Conservation (phyloP, 1,140 invertebrate genomes). For the Hydropsyche tenuis region DNA sequence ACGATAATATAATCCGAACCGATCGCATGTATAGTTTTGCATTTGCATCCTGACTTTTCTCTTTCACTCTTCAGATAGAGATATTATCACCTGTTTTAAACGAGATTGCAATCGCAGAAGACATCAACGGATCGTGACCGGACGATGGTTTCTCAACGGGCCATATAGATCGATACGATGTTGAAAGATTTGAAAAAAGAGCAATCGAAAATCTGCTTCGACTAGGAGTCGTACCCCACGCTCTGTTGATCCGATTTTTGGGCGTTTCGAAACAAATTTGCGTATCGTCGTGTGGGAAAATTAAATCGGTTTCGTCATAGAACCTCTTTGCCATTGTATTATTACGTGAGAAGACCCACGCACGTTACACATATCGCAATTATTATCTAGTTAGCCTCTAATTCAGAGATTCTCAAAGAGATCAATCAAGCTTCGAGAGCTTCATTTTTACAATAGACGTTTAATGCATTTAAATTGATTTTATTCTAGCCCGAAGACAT, state of each 20-base stretch:
- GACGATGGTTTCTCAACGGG: neutral
- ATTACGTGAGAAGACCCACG: neutral
- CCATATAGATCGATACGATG: neutral
- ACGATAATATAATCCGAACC: neutral
- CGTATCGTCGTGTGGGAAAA: constrained; percentile 23
- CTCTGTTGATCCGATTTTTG: neutral
- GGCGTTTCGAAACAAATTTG: constrained; percentile 19
- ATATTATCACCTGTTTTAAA: constrained; percentile 15
- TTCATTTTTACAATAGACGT: too few species aligned
- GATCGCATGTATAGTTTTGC: neutral
- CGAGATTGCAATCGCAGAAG: neutral
- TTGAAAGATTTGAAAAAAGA: neutral
- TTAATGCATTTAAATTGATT: too few species aligned
- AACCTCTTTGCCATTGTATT: neutral
- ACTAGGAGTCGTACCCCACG: neutral
- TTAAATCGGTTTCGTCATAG: constrained; percentile 32
- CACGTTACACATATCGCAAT: constrained; percentile 10
- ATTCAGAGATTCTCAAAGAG: too few species aligned
- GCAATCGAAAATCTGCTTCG: too few species aligned
- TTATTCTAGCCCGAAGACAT: too few species aligned
- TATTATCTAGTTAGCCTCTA: constrained; percentile 9
- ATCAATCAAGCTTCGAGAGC: too few species aligned
- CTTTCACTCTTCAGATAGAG: neutral
- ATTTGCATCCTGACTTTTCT: neutral
- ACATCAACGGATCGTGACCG: constrained; percentile 15